Evolutionary conservation across 2,797 vertebrate genomes (phyloP), one percentile per base, ranked within the genome.

Genomic region (Anableps anableps): DNA sequence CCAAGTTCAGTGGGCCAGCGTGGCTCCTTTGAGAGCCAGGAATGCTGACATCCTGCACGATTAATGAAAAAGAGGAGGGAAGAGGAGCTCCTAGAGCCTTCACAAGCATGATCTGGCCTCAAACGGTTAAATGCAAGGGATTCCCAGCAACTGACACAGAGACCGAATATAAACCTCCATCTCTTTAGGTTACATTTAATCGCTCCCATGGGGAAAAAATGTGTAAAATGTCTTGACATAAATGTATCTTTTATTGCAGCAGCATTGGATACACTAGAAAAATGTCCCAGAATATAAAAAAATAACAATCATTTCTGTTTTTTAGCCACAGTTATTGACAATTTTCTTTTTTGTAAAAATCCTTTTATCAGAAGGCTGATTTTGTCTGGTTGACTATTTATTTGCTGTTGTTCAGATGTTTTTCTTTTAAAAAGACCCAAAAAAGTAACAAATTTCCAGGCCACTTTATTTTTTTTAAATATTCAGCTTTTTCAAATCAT

Each of bases 1-100:
- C 75, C 71, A 84, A 93, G 93, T 93, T 94, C 93, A 95, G 90
- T 94, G 84, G 94, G 93, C 92, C 91, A 94, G 88, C 53, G 50
- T 16, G 87, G 71, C 81, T 92, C 93, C 91, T 92, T 84, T 62
- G 93, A 93, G 92, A 92, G 77, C 76, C 78, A 81, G 87, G 84
- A 82, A 82, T 83, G 78, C 83, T 85, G 88, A 74, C 87, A 79
- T 85, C 72, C 85, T n/a, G 75, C 50, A 75, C 80, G 92, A 92
- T 90, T 89, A 86, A 90, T 91, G 87, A 82, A 88, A 91, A 78
- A 73, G 76, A 70, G 73, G 75, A 62, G 80, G 45, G 60, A 53
- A 77, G 75, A 82, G 55, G 78, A 85, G 80, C 83, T 87, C 80
- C 87, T 84, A 76, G 66, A 76, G n/a, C 60, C 47, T n/a, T 58